phyloP scores from a whole-genome alignment of 2,888 invertebrate species.

The Orthosia incerta region DNA sequence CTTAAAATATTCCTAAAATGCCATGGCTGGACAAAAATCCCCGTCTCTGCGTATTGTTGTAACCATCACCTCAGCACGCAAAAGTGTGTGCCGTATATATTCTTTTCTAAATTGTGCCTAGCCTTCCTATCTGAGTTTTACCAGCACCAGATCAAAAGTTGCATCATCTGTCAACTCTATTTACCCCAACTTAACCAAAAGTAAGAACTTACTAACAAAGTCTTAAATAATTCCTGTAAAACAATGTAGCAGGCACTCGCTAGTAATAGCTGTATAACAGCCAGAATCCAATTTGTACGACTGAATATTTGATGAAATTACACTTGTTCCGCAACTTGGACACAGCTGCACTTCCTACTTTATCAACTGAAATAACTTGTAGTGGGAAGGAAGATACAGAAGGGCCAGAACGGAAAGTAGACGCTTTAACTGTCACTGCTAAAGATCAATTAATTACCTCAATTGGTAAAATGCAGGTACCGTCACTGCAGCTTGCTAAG shows the following conservation, averaged over 20 bases:
- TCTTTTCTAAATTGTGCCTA: not conserved
- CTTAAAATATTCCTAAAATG: not conserved
- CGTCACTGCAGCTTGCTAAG: no score
- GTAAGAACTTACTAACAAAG: not conserved
- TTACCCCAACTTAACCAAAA: not conserved
- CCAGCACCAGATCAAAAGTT: not conserved
- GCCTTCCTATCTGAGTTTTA: not conserved
- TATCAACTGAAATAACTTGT: constrained; percentile 40
- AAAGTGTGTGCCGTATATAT: no score
- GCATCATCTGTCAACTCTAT: no score
- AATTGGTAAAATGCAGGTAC: no score
- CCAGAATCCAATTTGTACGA: constrained; percentile 67
- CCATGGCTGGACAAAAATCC: not conserved
- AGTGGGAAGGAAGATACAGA: constrained; percentile 4
- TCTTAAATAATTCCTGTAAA: constrained; percentile 16
- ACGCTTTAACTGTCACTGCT: not conserved
- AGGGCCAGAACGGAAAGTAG: constrained; percentile 7
- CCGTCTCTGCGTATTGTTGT: not conserved
- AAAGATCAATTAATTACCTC: no score
- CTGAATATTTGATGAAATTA: constrained; percentile 75
- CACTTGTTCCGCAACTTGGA: constrained; percentile 42
- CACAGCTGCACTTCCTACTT: constrained; percentile 64
- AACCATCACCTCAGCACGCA: not conserved
- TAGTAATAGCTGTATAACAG: constrained; percentile 24
- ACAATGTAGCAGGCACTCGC: constrained; percentile 20